Evolutionary conservation across 2,113 vertebrate species (phyloP), one percentile per base, ranked within the genome.

Genomic region (Peucedramus taeniatus): DNA sequence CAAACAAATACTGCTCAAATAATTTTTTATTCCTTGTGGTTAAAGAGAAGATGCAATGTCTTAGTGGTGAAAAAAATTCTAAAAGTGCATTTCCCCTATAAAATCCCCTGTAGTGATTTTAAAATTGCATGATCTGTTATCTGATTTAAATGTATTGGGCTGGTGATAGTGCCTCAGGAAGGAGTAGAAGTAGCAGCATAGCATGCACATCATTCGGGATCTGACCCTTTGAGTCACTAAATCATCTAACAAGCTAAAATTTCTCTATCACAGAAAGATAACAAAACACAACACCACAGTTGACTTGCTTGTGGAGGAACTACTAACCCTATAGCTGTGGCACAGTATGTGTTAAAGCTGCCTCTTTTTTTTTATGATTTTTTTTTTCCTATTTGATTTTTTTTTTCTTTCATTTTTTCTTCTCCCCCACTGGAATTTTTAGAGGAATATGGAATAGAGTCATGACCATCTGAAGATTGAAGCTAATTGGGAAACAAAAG

Each of bases 401-500:
- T 21, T 74, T 80, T 56, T 80, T 18, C 75, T 69, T 77, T 70
- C 15, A 0, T 83, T 33, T 82, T 35, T 64, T 84, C 21, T 81
- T 68, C 42, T 89, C 6, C 74, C 71, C 27, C 64, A 70, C 71
- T 96, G 93, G 83, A 87, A 87, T 95, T 77, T 74, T 57, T 87
- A 91, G 90, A 80, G 87, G 78, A 95, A 47, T 69, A 30, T 90
- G 94, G 59, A 91, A 35, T 88, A 93, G 44, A 94, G 13, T 85
- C 87, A 88, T 83, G 90, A 30, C 44, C 70, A 65, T 93, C 77
- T 95, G 93, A 95, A 95, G 95, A 95, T 39, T 83, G 82, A 80
- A 93, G 79, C 85, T 96, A 92, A 96, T 85, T 91, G 93, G 82
- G 90, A 60, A 95, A 90, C 84, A 96, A 96, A 97, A 94, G 57